Base-by-base conservation (phyloP, 1,140 invertebrate genomes). In the Panulirus ornatus region DNA sequence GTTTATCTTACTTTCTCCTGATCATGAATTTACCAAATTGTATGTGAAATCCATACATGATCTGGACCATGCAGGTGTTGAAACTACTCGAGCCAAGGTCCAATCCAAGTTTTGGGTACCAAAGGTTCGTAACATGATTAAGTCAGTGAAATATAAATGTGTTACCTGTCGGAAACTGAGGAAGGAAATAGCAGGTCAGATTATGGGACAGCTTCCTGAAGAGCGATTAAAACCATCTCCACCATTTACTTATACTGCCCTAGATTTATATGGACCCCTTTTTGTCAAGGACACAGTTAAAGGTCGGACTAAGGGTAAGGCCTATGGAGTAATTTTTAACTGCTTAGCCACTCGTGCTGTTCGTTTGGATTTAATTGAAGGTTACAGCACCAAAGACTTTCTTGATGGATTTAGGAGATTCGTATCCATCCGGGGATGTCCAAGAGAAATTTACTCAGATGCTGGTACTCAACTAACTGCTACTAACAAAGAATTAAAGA, bases 311-410 rank as follows among this genome's bases (percentile, higher is more conserved):
- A 84, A 70, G 22, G 44, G 27, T 22, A 71, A 84, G 27, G 82
- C 63, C 22, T 84, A 84, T 47, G 63, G 63, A 5, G 63, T 71
- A 71, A 63, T 71, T 1, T 44, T 84, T 36, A 71, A 73, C 71
- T 73, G 40, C 0, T 71, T 84, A 11, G 82, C 42, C 11, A 84
- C 27, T 40, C 34, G 82, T n/a, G 58, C 82, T 84, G 82, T 84
- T n/a, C 70, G 70, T 16, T 40, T 71, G 22, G 82, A 84, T 42
- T 66, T 84, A 38, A 58, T 44, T 70, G 82, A 84, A 40, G 82
- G 82, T 70, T 84, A 71, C 71, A 36, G 71, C 42, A 34, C 63
- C 11, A 30, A 66, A 27, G 38, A 54, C 38, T 8, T 71, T 84
- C 42, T 71, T n/a, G 30, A 38, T 14, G 27, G 34, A 27, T 66